These are phyloP conservation scores for Melolontha melolontha DNA, from an alignment of 2,888 invertebrate genomes.

Conservation along the genomic window DNA sequence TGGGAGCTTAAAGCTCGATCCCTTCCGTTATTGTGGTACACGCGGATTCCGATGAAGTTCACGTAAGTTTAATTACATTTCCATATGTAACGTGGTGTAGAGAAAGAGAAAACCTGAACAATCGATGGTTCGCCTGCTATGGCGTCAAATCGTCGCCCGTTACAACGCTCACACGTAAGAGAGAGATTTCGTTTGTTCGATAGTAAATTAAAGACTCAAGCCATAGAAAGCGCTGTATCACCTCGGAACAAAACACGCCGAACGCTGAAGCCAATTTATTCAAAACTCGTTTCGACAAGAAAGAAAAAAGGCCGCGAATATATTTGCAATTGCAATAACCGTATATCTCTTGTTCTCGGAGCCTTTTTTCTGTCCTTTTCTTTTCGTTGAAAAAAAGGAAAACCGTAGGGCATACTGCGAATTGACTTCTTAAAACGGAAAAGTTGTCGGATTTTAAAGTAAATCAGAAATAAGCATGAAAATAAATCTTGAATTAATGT, in stretches of 20 bases:
- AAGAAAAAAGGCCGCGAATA: slow-evolving; percentile 54
- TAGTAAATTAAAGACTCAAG: too few species aligned
- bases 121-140: too few species aligned
- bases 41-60: slow-evolving; percentile 26
- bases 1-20: slow-evolving; percentile 5
- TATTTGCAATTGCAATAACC: slow-evolving; percentile 60
- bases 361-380: slow-evolving; percentile 39
- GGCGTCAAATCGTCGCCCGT: too few species aligned
- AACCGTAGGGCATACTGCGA: slow-evolving; percentile 47
- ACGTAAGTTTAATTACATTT: slow-evolving; percentile 31
- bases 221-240: too few species aligned
- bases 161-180: too few species aligned
- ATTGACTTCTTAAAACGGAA: too few species aligned
- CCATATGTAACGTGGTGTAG: slow-evolving; percentile 23
- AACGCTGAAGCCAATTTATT: slow-evolving; percentile 55
- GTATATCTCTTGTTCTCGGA: slow-evolving; percentile 52
- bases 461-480: too few species aligned
- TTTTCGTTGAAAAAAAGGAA: slow-evolving; percentile 30
- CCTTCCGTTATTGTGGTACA: slow-evolving; percentile 2
- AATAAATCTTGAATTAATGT: too few species aligned
- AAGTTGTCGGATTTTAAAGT: too few species aligned
- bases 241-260: too few species aligned
- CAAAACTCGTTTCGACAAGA: slow-evolving; percentile 57
- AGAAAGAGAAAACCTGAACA: too few species aligned
- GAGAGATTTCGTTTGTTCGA: too few species aligned